phyloP scores from a whole-genome alignment of 2,113 vertebrate genomes.

The Erythrocebus patas region DNA sequence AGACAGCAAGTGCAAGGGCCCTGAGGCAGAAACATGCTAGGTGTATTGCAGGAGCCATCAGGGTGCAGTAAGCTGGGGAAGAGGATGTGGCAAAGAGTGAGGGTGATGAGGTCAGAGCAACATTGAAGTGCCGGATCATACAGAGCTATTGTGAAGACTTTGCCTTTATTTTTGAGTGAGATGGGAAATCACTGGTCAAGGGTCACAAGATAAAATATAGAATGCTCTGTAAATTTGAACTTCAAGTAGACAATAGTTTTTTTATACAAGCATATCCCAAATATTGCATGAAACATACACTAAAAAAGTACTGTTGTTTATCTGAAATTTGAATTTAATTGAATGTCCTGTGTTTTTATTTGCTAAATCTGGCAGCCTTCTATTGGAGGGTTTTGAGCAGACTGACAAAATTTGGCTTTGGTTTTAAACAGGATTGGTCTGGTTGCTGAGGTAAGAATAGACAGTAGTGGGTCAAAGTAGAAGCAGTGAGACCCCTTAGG shows the following conservation, averaged over 20 bases:
- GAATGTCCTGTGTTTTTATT: background rate
- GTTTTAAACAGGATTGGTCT: background rate
- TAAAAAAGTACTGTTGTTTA: background rate
- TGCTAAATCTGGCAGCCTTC: background rate
- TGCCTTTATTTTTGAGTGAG: background rate
- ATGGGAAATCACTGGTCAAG: background rate
- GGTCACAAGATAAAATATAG: background rate
- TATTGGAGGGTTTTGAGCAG: background rate
- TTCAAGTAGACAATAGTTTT: background rate
- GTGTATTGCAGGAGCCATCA: background rate
- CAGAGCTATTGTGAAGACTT: background rate
- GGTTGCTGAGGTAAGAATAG: background rate
- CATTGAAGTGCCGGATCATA: no score
- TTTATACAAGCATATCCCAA: background rate
- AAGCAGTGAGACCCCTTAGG: background rate
- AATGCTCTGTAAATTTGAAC: background rate
- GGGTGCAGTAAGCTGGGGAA: background rate
- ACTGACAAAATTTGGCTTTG: background rate
- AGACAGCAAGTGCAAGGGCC: background rate
- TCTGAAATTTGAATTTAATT: constrained; percentile 1
- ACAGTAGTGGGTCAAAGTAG: background rate
- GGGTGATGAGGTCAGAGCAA: background rate
- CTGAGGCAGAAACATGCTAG: background rate
- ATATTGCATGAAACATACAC: background rate
- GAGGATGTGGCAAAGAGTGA: background rate